Percentiles rank a stretch among this genome's conserved stretches.
Evolutionary conservation across 2,113 vertebrate genomes (phyloP).

Genomic region (Mus spicilegus): DNA sequence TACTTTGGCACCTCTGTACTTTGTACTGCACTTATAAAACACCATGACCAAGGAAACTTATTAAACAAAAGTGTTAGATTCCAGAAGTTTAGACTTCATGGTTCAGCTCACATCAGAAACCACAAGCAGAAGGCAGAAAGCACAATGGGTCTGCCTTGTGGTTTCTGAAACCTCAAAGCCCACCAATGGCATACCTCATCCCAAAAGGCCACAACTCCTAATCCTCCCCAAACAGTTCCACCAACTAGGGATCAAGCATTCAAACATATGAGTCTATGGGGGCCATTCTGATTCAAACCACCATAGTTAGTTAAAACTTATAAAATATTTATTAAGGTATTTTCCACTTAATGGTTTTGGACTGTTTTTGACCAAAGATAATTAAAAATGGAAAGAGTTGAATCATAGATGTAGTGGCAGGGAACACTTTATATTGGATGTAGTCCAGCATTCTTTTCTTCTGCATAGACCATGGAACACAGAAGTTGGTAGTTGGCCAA

Average conservation of each 20-base stretch:
- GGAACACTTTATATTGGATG: background rate
- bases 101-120: background rate
- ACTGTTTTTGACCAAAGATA: background rate
- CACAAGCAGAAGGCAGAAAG: background rate
- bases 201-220: background rate
- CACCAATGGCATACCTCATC: background rate
- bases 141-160: background rate
- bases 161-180: background rate
- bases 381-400: background rate
- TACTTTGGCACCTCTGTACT: background rate
- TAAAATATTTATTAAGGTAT: background rate
- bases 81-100: background rate
- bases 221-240: background rate
- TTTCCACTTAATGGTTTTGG: background rate
- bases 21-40: background rate
- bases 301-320: background rate
- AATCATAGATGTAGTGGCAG: background rate
- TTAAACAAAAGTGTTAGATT: background rate
- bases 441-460: background rate
- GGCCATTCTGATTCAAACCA: background rate
- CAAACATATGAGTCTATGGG: background rate
- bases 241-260: background rate
- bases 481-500: background rate
- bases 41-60: background rate
- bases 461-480: background rate